These are phyloP conservation scores for Leptoclinus maculatus DNA, from an alignment of 2,797 vertebrate species.

Conservation along the genomic window DNA sequence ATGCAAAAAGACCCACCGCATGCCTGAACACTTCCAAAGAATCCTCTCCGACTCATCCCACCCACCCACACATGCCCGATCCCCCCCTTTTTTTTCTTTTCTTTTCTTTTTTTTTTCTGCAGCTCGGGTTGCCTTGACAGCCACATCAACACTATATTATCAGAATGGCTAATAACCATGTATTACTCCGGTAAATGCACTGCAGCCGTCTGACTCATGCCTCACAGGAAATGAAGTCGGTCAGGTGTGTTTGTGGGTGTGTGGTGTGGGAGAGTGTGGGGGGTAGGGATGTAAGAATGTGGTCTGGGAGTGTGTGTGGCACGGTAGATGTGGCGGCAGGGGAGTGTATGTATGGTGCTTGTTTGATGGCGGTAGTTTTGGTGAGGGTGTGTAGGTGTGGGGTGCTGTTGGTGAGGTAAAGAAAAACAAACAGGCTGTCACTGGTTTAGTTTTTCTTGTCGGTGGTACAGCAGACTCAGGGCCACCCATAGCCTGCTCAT, in stretches of 20 bases:
- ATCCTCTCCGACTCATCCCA: slow-evolving; percentile 70
- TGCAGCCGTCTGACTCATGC: slow-evolving; percentile 80
- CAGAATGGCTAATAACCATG: slow-evolving; percentile 81
- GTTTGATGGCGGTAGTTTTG: slow-evolving; percentile 77
- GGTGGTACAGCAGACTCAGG: slow-evolving; percentile 64
- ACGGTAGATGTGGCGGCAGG: slow-evolving; percentile 71
- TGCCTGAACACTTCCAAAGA: slow-evolving; percentile 77
- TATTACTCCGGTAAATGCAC: slow-evolving; percentile 79
- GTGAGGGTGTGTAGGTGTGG: slow-evolving; percentile 75
- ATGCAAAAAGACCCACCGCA: slow-evolving; percentile 69
- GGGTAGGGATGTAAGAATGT: slow-evolving; percentile 78
- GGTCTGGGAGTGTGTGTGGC: slow-evolving; percentile 81
- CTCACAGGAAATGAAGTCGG: slow-evolving; percentile 77
- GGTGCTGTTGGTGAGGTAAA: slow-evolving; percentile 76
- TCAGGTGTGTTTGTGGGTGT: slow-evolving; percentile 82
- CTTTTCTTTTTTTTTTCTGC: slow-evolving; percentile 39
- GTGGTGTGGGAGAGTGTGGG: slow-evolving; percentile 75
- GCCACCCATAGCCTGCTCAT: slow-evolving; percentile 75
- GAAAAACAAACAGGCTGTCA: slow-evolving; percentile 77
- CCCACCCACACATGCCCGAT: slow-evolving; percentile 58
- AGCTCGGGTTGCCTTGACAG: slow-evolving; percentile 72
- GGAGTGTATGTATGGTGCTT: slow-evolving; percentile 70
- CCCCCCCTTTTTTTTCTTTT: neutral
- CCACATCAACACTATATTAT: slow-evolving; percentile 83
- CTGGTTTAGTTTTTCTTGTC: slow-evolving; percentile 77